Evolutionary conservation across 2,888 invertebrate species (phyloP).

Genomic region (Hemaris fuciformis): DNA sequence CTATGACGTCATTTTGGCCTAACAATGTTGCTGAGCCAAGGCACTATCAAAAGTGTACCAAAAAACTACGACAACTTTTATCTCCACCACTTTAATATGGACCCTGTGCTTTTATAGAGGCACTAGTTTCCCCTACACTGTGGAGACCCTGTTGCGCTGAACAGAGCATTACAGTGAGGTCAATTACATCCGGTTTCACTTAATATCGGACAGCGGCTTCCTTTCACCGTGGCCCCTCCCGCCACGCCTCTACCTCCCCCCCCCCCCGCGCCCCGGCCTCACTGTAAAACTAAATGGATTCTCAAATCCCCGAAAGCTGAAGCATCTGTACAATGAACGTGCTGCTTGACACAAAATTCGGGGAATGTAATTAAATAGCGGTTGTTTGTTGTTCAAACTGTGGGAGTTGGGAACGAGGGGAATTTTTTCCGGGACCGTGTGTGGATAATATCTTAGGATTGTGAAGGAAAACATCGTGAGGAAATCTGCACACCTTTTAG

Average conservation of each 20-base stretch:
- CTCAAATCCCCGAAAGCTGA: slow-evolving; percentile 5
- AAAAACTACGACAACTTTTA: background rate
- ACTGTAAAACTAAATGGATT: slow-evolving; percentile 8
- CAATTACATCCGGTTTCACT: slow-evolving; percentile 14
- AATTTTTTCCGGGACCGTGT: background rate
- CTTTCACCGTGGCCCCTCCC: no score
- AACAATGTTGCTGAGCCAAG: no score
- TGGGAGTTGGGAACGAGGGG: background rate
- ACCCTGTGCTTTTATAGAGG: no score
- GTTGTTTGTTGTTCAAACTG: background rate
- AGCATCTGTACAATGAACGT: background rate
- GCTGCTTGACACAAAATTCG: background rate
- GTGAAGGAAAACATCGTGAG: no score
- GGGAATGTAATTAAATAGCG: slow-evolving; percentile 1
- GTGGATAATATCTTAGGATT: background rate
- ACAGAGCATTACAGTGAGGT: slow-evolving; percentile 2
- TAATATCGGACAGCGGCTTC: slow-evolving; percentile 9
- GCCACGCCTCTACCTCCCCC: no score
- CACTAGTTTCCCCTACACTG: background rate
- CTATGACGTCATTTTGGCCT: no score
- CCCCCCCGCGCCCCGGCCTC: background rate
- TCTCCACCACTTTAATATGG: background rate
- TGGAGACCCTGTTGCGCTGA: slow-evolving; percentile 8
- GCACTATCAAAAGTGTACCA: no score
- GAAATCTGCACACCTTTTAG: no score